Base-by-base conservation (phyloP, 2,888 invertebrate genomes). In the Macrophya annulata region DNA sequence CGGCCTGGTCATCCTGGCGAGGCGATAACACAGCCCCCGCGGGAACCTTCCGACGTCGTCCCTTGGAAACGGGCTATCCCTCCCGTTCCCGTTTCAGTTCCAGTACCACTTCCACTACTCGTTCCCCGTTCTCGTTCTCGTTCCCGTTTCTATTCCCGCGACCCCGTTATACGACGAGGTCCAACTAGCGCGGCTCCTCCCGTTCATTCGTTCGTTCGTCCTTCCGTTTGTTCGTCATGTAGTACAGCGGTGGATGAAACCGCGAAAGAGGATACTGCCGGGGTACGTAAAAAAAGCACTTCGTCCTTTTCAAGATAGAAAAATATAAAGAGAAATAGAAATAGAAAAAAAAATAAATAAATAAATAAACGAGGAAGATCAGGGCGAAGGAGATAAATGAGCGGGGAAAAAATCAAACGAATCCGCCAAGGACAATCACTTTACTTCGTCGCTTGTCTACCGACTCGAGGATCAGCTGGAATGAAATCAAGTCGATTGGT, bases 21-120 rank as follows among this genome's bases (percentile, higher is more conserved):
- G 93, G 93, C 93, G 93, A 93, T 93, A 93, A 93, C 93, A 93
- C 92, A 90, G 91, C 91, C 92, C 93, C 92, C 93, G 90, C 93
- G 93, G 93, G 93, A 93, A 92, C 92, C 92, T 91, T 93, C 92
- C 91, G 90, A 88, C 91, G 91, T 91, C 92, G 91, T 92, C 91
- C 91, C 93, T 92, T 90, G 91, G 90, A 93, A 93, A 93, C 91
- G 91, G 86, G 55, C 55, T 25, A 43, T 65, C 82, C 82, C 85
- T 87, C 87, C 85, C 68, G 84, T 74, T 68, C 86, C 65, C 90
- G 89, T 85, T 85, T 85, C 87, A 86, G 83, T 79, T 83, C 62
- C 48, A 12, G 31, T 87, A 88, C 87, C 87, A 87, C 86, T 85
- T 87, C 87, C 88, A 87, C 81, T 85, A 86, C 87, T 84, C 65